Evolutionary conservation across 2,888 invertebrate genomes (phyloP).

Genomic region (Spodoptera picta): DNA sequence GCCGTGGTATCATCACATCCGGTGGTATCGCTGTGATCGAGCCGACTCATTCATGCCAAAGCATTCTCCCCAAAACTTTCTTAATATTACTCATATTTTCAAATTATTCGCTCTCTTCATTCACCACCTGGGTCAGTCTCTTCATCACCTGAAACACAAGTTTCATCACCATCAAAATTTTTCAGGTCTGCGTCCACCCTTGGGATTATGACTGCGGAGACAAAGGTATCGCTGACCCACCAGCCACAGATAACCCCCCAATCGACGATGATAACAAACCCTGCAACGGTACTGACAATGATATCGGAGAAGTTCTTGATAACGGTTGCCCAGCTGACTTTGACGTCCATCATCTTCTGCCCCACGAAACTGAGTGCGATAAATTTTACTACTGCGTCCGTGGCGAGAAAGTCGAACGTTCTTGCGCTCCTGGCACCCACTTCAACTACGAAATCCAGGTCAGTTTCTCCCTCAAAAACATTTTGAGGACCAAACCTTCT

Average conservation of each 20-base stretch:
- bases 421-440: constrained; percentile 61
- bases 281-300: background rate
- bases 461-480: constrained; percentile 24
- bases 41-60: too few relatives aligned
- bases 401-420: constrained; percentile 60
- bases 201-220: constrained; percentile 25
- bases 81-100: too few relatives aligned
- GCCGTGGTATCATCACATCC: too few relatives aligned
- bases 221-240: background rate
- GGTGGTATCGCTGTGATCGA: too few relatives aligned
- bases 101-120: too few relatives aligned
- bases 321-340: constrained; percentile 69
- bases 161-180: background rate
- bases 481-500: constrained; percentile 12
- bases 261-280: background rate
- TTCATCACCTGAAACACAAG: too few relatives aligned
- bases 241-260: too few relatives aligned
- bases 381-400: constrained; percentile 70
- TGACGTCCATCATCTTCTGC: constrained; percentile 60
- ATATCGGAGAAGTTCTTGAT: constrained; percentile 39
- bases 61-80: too few relatives aligned
- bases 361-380: constrained; percentile 66
- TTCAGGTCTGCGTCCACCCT: constrained; percentile 37
- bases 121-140: too few relatives aligned
- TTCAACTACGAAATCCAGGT: constrained; percentile 72